Conservation (phyloP, 1,140 invertebrate species). For the Drosophila parabipectinata region DNA sequence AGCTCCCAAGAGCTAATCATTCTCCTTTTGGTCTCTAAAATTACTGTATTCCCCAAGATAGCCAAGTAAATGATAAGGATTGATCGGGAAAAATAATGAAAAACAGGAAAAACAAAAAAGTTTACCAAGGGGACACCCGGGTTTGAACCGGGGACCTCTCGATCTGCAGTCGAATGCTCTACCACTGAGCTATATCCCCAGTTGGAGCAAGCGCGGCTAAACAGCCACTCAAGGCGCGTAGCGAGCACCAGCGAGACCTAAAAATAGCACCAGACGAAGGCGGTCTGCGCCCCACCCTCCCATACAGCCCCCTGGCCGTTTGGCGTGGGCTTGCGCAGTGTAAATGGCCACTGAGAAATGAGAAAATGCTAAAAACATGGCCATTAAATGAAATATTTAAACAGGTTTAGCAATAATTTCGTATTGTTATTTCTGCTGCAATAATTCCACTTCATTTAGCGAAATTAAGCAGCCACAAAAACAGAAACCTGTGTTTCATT, state of each 20-base stretch:
- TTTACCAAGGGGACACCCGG: constrained; percentile 73
- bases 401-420: constrained; percentile 73
- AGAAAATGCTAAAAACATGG: constrained; percentile 47
- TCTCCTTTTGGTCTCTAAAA: not conserved
- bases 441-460: constrained; percentile 54
- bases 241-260: not conserved
- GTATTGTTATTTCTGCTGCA: constrained; percentile 65
- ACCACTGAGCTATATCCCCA: constrained; percentile 89
- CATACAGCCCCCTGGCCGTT: not conserved
- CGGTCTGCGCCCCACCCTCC: not conserved
- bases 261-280: constrained; percentile 14
- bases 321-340: constrained; percentile 63
- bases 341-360: constrained; percentile 30
- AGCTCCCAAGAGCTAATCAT: constrained; percentile 3
- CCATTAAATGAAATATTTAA: constrained; percentile 56
- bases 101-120: constrained; percentile 6
- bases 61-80: constrained; percentile 5
- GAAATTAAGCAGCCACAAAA: constrained; percentile 34
- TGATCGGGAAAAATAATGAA: not conserved
- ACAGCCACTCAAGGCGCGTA: constrained; percentile 21
- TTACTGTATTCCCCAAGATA: not conserved
- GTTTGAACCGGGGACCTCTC: constrained; percentile 97
- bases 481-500: constrained; percentile 63
- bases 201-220: constrained; percentile 15
- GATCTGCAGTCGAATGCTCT: constrained; percentile 97